A percentile compares a stretch with the other conserved stretches of the same genome.
Conservation (phyloP, 2,797 vertebrate species). For the Paramormyrops hopkinsi region DNA sequence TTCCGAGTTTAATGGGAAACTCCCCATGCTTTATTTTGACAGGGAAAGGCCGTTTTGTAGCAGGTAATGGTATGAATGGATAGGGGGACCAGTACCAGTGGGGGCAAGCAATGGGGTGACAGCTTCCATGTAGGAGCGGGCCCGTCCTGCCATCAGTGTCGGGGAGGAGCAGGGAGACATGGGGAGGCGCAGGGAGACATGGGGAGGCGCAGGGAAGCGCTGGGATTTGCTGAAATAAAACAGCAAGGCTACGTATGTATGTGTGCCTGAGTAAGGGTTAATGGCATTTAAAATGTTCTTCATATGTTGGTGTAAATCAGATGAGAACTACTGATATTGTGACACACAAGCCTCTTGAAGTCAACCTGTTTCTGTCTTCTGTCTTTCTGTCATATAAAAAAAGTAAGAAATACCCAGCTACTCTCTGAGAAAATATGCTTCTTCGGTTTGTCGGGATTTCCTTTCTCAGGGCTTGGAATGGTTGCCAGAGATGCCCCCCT, state of each 20-base stretch:
- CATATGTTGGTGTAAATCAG: neutral
- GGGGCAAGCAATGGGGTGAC: neutral
- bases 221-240: neutral
- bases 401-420: neutral
- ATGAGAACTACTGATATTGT: neutral
- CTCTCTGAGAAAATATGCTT: neutral
- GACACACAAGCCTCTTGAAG: neutral
- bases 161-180: neutral
- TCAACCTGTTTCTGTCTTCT: neutral
- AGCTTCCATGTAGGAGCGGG: neutral
- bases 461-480: neutral
- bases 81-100: neutral
- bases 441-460: neutral
- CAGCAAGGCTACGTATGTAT: neutral
- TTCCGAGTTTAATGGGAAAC: neutral
- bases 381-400: neutral
- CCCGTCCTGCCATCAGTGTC: neutral
- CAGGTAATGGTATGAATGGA: slow-evolving; percentile 12
- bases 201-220: too few relatives aligned
- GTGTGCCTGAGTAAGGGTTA: neutral
- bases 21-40: neutral
- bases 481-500: neutral
- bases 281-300: neutral
- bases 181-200: too few relatives aligned
- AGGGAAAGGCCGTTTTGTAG: neutral